Conservation (phyloP, 2,888 invertebrate genomes). For the Andrena bicolor region DNA sequence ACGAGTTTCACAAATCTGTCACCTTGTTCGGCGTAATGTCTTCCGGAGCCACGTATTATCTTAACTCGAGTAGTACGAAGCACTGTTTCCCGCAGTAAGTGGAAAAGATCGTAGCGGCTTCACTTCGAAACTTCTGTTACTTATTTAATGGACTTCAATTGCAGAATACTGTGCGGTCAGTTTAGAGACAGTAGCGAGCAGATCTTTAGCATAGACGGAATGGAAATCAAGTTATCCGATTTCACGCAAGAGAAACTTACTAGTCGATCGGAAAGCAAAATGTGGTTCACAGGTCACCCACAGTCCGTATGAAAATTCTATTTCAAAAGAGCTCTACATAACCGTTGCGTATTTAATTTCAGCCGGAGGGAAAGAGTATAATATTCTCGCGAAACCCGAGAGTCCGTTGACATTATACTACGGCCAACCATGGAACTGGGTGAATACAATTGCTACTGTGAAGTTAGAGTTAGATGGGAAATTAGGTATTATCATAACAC, state of each 20-base stretch:
- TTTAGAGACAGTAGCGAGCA: constrained; percentile 85
- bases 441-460: constrained; percentile 67
- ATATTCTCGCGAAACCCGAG: constrained; percentile 64
- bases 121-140: not conserved
- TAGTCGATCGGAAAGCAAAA: constrained; percentile 26
- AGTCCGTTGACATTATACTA: constrained; percentile 68
- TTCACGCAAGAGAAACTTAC: constrained; percentile 83
- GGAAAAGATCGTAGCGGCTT: not conserved
- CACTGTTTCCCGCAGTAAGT: constrained; percentile 87
- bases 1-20: constrained; percentile 80
- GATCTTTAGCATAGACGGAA: constrained; percentile 81
- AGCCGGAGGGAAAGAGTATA: constrained; percentile 72
- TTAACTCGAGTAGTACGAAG: constrained; percentile 86
- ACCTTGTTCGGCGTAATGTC: constrained; percentile 84
- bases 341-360: constrained; percentile 25
- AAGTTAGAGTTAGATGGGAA: constrained; percentile 65
- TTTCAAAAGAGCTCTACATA: not conserved
- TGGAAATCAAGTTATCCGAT: constrained; percentile 85
- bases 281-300: constrained; percentile 55
- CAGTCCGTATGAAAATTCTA: not conserved
- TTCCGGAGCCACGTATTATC: constrained; percentile 87
- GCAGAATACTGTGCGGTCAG: constrained; percentile 87
- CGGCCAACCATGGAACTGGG: constrained; percentile 79
- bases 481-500: constrained; percentile 55
- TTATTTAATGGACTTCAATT: constrained; percentile 25